phyloP scores from a whole-genome alignment of 2,113 vertebrate genomes.

The Thryonomys swinderianus region DNA sequence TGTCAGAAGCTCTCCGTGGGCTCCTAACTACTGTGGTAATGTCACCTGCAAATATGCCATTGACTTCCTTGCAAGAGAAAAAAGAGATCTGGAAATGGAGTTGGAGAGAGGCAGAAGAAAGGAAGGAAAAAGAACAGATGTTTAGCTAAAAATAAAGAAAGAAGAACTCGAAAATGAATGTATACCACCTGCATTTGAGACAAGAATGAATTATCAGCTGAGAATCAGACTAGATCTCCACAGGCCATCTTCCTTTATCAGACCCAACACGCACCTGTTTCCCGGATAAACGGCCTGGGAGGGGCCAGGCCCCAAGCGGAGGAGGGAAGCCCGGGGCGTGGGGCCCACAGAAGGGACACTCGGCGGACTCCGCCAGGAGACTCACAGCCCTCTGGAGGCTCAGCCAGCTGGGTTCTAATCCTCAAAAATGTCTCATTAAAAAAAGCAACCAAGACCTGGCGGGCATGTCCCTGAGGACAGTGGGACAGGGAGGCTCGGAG shows the following conservation, averaged over 20 bases:
- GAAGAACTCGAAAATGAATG: background rate
- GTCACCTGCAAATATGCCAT: too few species aligned
- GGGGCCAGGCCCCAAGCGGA: background rate
- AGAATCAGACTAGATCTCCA: background rate
- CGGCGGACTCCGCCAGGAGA: background rate
- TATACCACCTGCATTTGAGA: background rate
- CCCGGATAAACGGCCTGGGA: background rate
- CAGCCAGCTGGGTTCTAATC: constrained; percentile 8
- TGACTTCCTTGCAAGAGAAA: background rate
- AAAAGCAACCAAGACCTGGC: background rate
- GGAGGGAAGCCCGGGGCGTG: background rate
- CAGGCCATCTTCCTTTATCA: background rate
- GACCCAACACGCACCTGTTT: background rate
- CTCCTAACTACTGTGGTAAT: background rate
- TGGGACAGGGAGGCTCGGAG: background rate
- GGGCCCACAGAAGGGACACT: background rate
- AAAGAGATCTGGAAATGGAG: background rate
- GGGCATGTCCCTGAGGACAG: background rate
- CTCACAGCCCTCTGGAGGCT: background rate
- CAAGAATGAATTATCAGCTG: background rate
- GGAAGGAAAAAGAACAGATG: background rate
- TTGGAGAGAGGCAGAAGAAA: background rate
- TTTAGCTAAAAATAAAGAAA: background rate
- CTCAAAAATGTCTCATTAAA: background rate
- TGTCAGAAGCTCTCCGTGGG: background rate